phyloP scores from a whole-genome alignment of 2,888 invertebrate species.

The Bellardia pandia region DNA sequence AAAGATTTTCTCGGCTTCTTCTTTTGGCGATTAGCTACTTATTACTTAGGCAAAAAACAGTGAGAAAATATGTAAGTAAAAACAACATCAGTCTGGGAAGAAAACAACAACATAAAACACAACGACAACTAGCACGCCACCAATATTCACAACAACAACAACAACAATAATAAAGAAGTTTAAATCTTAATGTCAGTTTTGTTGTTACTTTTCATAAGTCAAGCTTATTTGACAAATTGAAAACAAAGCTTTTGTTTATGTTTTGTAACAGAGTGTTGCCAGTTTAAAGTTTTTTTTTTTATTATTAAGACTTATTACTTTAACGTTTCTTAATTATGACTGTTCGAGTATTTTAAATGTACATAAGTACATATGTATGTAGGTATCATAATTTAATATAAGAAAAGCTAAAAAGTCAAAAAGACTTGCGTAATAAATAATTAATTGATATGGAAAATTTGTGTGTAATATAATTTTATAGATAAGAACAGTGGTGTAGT shows the following conservation, averaged over 20 bases:
- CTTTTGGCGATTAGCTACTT: not conserved
- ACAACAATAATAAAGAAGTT: conserved; percentile 2
- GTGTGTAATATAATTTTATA: not conserved
- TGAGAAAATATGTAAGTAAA: not conserved
- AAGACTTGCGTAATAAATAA: not conserved
- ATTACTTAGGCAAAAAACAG: not conserved
- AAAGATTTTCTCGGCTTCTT: not conserved
- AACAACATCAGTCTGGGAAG: not conserved
- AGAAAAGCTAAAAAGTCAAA: not conserved
- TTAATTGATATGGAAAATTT: not conserved
- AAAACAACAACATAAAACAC: conserved; percentile 24
- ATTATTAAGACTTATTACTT: not conserved
- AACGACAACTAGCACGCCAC: not conserved
- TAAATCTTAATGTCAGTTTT: conserved; percentile 6
- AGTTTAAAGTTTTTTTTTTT: not conserved
- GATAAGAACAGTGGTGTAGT: not conserved
- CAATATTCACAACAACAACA: not conserved
- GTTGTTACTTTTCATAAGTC: not conserved
- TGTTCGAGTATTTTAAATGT: not conserved
- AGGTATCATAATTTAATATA: not conserved
- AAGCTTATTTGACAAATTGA: not conserved
- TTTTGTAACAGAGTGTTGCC: conserved; percentile 22
- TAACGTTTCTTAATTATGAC: not conserved
- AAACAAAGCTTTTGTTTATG: conserved; percentile 5
- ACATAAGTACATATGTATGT: too few relatives aligned